phyloP scores from a whole-genome alignment of 2,888 invertebrate species.

The Cordilura impudica region DNA sequence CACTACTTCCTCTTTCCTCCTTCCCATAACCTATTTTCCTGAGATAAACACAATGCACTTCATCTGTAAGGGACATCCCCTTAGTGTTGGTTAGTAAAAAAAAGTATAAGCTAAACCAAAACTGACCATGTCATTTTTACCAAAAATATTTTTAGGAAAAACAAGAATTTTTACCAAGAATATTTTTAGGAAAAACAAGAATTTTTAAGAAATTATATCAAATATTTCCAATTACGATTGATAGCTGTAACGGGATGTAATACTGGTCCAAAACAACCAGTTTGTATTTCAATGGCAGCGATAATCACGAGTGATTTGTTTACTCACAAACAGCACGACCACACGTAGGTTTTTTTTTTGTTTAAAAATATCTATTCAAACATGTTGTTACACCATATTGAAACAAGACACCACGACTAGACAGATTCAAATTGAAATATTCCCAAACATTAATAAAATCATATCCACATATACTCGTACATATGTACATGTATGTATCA shows the following conservation, averaged over 20 bases:
- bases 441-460: no score
- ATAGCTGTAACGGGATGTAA: conserved; percentile 13
- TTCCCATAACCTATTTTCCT: no score
- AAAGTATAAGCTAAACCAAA: no score
- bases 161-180: conserved; percentile 8
- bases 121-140: neutral
- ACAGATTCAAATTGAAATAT: conserved; percentile 59
- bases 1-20: no score
- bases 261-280: conserved; percentile 39
- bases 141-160: conserved; percentile 9
- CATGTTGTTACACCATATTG: conserved; percentile 53
- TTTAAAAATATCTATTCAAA: conserved; percentile 48
- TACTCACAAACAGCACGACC: conserved; percentile 52
- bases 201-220: no score
- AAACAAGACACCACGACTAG: conserved; percentile 58
- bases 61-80: no score
- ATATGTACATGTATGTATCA: no score
- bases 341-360: conserved; percentile 32
- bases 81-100: no score
- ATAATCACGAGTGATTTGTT: conserved; percentile 50
- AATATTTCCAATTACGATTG: conserved; percentile 45
- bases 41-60: no score
- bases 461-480: no score
- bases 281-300: conserved; percentile 37
- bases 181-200: conserved; percentile 8